Conservation (phyloP, 2,888 invertebrate genomes). For the Dione juno region DNA sequence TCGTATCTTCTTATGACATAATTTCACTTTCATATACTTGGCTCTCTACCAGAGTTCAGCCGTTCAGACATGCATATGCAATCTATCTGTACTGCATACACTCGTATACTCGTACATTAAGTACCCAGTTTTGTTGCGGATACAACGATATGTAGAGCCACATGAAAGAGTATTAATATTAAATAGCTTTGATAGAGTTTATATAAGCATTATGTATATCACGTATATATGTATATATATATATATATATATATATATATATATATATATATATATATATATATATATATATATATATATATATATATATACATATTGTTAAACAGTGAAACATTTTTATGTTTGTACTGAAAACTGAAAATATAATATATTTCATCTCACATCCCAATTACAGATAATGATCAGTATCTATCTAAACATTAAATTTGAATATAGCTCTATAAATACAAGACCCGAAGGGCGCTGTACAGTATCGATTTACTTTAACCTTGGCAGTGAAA, state of each 20-base stretch:
- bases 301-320: no score
- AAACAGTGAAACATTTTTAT: no score
- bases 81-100: background rate
- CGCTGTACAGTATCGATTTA: slow-evolving; percentile 51
- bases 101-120: background rate
- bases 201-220: background rate
- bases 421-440: slow-evolving; percentile 15
- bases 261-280: no score
- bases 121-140: background rate
- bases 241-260: no score
- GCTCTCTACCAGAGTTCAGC: slow-evolving; percentile 19
- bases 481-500: slow-evolving; percentile 74
- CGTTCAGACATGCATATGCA: slow-evolving; percentile 2
- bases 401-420: background rate
- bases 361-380: no score
- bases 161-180: background rate
- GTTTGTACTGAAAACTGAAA: no score
- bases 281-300: no score
- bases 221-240: no score
- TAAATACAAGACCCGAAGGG: slow-evolving; percentile 22
- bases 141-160: background rate
- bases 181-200: background rate
- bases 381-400: no score
- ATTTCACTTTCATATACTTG: slow-evolving; percentile 30
- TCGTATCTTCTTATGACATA: slow-evolving; percentile 8